Evolutionary conservation across 1,140 invertebrate genomes (phyloP), one percentile per base, ranked within the genome.

Genomic region (Melitaea cinxia): DNA sequence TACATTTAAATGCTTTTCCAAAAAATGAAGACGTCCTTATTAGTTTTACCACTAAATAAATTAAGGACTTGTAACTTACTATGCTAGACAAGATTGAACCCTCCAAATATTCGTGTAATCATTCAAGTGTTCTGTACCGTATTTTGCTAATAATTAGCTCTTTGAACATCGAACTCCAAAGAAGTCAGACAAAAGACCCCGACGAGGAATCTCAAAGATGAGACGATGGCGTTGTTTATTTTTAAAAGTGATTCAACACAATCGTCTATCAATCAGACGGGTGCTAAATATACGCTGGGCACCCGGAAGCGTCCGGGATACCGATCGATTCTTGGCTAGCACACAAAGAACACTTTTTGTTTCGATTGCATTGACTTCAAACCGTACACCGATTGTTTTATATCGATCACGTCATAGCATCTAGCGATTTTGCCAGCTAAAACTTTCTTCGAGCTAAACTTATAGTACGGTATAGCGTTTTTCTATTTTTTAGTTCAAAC

Each of bases 321-420:
- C 7, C 45, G 56, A 58, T 70, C 62, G 68, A 70, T 70, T 17
- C 57, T 70, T 70, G 68, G 68, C 62, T 49, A 24, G 24, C 12
- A 24, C 19, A 63, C 52, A 63, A 53, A 62, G 49, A 37, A 45
- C 12, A 30, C 7, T 26, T 63, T 55, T 49, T 60, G 35, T 60
- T 62, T 62, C 49, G 23, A 57, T 47, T 42, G 37, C 17, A 33
- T 57, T 45, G 15, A 45, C 39, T 54, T 52, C 39, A 30, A 58
- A 49, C 37, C n/a, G 45, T 42, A 33, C 23, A 7, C 37, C 12
- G 35, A 50, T 52, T 53, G 9, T 45, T 62, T 7, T 17, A 5
- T 4, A 14, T 10, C 12, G 21, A 12, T 1, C 14, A 37, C 17
- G 53, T n/a, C 12, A 56, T 23, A 17, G 10, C 23, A 52, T 30